Evolutionary conservation across 2,888 invertebrate genomes (phyloP), one percentile per base, ranked within the genome.

Genomic region (Auanema sp.): DNA sequence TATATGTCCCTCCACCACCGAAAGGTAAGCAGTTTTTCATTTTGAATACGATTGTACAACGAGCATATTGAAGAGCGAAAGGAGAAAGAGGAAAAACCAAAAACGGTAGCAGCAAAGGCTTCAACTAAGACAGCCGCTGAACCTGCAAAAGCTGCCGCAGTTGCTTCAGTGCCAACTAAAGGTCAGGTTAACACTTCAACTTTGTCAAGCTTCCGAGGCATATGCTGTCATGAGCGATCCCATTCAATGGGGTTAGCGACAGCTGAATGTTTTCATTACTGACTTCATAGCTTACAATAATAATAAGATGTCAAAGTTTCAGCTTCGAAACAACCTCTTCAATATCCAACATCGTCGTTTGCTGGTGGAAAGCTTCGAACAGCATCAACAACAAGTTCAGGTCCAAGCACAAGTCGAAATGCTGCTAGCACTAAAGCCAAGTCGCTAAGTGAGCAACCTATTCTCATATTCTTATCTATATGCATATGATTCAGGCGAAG

Each of bases 1-100:
- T 72, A 54, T 72, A 72, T 54, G 67, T 65, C n/a, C 58, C 74
- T 21, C 74, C 74, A 11, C 70, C 74, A 23, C 65, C 71, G 1
- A 74, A 74, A 68, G 71, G 68, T 69, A 25, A 42, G 14, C 6
- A 18, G 5, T 16, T 33, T 12, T 0, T 51, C 24, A 18, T 23
- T 33, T 54, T 23, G 1, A 23, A 16, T 1, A 12, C 51, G 23
- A n/a, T 50, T 50, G 14, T 50, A 16, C 23, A 12, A 50, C 16
- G 10, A 8, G 3, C 16, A 24, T 24, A 44, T 49, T 58, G 12
- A 16, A 71, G 70, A 71, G 43, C 43, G 68, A 51, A 55, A 52
- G 10, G 70, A 69, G 53, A 69, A 70, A 33, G 65, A 71, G 23
- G n/a, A 41, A 8, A 23, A 43, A n/a, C 18, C 54, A 3, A 53